Percentiles rank a stretch among this genome's conserved stretches.
Evolutionary conservation across 1,140 invertebrate genomes (phyloP).

Genomic region (Rhagoletis zephyria): DNA sequence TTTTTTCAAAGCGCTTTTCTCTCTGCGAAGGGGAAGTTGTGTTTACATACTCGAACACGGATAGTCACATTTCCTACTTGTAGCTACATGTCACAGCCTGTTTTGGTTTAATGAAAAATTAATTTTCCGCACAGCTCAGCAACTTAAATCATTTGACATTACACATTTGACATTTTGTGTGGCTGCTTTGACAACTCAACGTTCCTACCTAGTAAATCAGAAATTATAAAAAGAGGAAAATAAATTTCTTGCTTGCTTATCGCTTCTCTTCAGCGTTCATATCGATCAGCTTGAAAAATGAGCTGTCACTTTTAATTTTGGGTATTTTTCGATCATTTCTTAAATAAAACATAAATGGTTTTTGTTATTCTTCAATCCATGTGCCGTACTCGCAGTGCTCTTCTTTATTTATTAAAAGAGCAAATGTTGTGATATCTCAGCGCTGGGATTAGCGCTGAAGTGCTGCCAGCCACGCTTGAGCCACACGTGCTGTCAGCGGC

Average conservation of each 20-base stretch:
- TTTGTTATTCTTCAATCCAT: not conserved
- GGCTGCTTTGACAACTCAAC: constrained; percentile 13
- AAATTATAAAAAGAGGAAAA: not conserved
- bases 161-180: constrained; percentile 20
- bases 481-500: constrained; percentile 29
- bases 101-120: constrained; percentile 46
- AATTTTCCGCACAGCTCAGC: constrained; percentile 18
- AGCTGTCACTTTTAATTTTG: constrained; percentile 26
- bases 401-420: not conserved
- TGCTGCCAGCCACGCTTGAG: not conserved
- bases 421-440: not conserved
- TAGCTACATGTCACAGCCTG: not conserved
- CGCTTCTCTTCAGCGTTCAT: not conserved
- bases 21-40: not conserved
- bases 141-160: constrained; percentile 23
- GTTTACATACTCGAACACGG: constrained; percentile 43
- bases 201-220: not conserved
- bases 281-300: constrained; percentile 48
- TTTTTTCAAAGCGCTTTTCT: not conserved
- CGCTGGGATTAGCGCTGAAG: not conserved
- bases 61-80: constrained; percentile 42
- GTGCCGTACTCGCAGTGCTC: not conserved
- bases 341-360: constrained; percentile 40
- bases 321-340: constrained; percentile 35
- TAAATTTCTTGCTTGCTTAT: not conserved